A percentile compares a stretch with the other conserved stretches of the same genome.
Evolutionary conservation across 2,113 vertebrate genomes (phyloP).

Genomic region (Heptranchias perlo): DNA sequence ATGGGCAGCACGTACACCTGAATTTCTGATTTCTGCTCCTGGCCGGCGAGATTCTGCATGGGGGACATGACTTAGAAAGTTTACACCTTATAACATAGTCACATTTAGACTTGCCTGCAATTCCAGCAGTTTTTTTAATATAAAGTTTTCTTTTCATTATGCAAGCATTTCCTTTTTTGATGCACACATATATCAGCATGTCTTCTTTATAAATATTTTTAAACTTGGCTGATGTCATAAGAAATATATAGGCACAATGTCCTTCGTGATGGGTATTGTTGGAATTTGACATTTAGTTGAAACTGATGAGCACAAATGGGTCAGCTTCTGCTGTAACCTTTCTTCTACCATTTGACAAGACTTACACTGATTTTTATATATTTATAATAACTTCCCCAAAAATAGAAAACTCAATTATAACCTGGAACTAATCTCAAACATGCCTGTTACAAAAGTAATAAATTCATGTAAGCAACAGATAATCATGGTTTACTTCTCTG

Average conservation of each 20-base stretch:
- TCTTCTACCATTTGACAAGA: conserved; percentile 9
- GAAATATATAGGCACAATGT: background rate
- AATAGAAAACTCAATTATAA: background rate
- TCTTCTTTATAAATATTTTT: background rate
- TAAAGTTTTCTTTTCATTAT: background rate
- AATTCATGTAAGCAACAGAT: background rate
- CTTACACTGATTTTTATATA: background rate
- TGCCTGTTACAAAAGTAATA: background rate
- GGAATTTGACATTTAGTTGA: background rate
- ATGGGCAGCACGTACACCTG: background rate
- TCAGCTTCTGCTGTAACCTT: background rate
- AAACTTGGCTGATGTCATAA: background rate
- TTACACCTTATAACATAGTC: background rate
- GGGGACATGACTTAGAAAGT: background rate
- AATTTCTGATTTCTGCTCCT: background rate
- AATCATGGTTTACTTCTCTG: background rate
- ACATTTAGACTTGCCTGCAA: background rate
- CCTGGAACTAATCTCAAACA: background rate
- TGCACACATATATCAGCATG: background rate
- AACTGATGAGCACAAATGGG: background rate
- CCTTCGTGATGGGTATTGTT: background rate
- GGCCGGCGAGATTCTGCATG: too few relatives aligned
- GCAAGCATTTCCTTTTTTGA: background rate
- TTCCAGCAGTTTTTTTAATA: background rate
- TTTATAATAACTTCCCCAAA: background rate